Base-by-base conservation (phyloP, 2,888 invertebrate species). In the Clunio marinus region DNA sequence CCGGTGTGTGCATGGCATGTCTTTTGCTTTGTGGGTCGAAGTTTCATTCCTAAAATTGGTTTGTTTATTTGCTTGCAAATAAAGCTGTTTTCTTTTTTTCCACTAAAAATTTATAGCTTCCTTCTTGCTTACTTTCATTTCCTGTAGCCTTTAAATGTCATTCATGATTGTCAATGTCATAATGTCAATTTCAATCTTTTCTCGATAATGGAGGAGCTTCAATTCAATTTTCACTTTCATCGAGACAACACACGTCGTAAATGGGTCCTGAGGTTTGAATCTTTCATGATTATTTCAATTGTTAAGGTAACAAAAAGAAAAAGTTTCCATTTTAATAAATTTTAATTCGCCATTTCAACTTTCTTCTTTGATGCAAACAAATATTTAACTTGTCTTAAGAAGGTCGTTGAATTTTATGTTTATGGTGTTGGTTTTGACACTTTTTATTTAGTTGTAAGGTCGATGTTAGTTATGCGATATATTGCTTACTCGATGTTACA, bases 61-160 rank as follows among this genome's bases (percentile, higher is more conserved):
- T 66, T 66, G 51, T 66, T 66, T 55, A 66, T 66, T 55, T 32
- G 59, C 32, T 32, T 66, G 25, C 46, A 24, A 65, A 65, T 41
- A n/a, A n/a, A n/a, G n/a, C n/a, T n/a, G 45, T 46, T 28, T 58
- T 5, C 5, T 15, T 15, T 46, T 46, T 10, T 51, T 8, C 20
- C 51, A 20, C 51, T 51, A 5, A 2, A 51, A 51, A 51, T 51
- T 3, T 51, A n/a, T n/a, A n/a, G n/a, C n/a, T n/a, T n/a, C n/a
- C n/a, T n/a, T n/a, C n/a, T n/a, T n/a, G n/a, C n/a, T n/a, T n/a
- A 51, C 22, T 22, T 51, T 22, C 51, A 7, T 22, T 8, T 7
- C 51, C 51, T 4, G 7, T 41, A 5, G 13, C 41, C 41, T 41
- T 41, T 13, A 41, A 41, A 3, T 51, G 22, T 51, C 51, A 22